These are phyloP conservation scores for Sebastes alutus DNA, from an alignment of 2,797 vertebrate species.

Conservation along the genomic window DNA sequence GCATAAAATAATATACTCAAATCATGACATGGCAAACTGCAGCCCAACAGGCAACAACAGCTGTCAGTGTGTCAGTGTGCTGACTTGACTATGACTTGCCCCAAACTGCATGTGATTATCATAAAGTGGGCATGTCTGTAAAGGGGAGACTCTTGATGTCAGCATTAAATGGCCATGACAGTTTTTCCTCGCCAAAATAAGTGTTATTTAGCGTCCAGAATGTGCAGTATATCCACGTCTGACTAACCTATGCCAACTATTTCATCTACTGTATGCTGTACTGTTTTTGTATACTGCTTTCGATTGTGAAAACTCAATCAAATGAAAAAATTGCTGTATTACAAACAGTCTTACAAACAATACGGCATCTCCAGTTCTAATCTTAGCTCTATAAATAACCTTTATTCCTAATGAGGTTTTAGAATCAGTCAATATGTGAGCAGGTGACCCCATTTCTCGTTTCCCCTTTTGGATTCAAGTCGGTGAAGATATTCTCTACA, in stretches of 20 bases:
- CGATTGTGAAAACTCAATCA: background rate
- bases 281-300: background rate
- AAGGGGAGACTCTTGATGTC: too few relatives aligned
- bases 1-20: too few relatives aligned
- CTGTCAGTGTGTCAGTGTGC: too few relatives aligned
- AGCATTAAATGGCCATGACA: too few relatives aligned
- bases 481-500: background rate
- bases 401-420: background rate
- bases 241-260: background rate
- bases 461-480: background rate
- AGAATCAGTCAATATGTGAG: background rate
- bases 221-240: background rate
- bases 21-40: too few relatives aligned
- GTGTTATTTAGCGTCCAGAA: too few relatives aligned
- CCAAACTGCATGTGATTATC: too few relatives aligned
- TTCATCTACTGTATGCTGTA: background rate
- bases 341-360: background rate
- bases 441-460: constrained; percentile 2
- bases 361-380: background rate
- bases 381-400: background rate
- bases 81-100: too few relatives aligned
- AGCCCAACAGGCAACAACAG: too few relatives aligned
- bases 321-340: background rate
- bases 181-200: too few relatives aligned
- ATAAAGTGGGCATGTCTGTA: too few relatives aligned